Percentiles rank a stretch among this genome's conserved stretches.
phyloP scores from a whole-genome alignment of 1,140 invertebrate genomes.

The Homarus americanus region DNA sequence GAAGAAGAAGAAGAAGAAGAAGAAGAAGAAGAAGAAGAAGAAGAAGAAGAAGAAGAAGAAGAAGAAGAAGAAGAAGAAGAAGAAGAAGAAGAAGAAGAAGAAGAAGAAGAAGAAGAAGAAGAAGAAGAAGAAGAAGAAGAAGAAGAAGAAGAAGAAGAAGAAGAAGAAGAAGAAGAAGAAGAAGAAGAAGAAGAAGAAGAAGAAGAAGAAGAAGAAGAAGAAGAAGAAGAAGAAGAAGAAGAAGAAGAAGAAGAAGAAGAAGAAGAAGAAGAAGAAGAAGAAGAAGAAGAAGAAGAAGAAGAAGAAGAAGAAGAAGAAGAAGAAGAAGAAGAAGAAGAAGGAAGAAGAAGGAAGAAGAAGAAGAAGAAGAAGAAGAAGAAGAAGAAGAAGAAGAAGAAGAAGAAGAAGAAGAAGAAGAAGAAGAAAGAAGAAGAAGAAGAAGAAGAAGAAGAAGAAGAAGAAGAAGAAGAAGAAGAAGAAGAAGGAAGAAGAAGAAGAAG shows the following conservation, averaged over 20 bases:
- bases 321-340: neutral
- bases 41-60: neutral
- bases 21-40: neutral
- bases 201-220: neutral
- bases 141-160: neutral
- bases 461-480: too few species aligned
- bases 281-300: conserved; percentile 8
- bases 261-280: conserved; percentile 4
- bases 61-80: neutral
- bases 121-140: neutral
- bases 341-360: neutral
- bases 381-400: too few species aligned
- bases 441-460: neutral
- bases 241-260: conserved; percentile 18
- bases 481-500: neutral
- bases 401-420: neutral
- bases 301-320: neutral
- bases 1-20: neutral
- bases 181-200: conserved; percentile 12
- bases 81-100: neutral
- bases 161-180: conserved; percentile 8
- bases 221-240: neutral
- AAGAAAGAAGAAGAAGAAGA: too few species aligned
- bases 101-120: neutral
- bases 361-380: neutral